Evolutionary conservation across 2,113 vertebrate genomes (phyloP), one percentile per base, ranked within the genome.

Genomic region (Malurus melanocephalus): DNA sequence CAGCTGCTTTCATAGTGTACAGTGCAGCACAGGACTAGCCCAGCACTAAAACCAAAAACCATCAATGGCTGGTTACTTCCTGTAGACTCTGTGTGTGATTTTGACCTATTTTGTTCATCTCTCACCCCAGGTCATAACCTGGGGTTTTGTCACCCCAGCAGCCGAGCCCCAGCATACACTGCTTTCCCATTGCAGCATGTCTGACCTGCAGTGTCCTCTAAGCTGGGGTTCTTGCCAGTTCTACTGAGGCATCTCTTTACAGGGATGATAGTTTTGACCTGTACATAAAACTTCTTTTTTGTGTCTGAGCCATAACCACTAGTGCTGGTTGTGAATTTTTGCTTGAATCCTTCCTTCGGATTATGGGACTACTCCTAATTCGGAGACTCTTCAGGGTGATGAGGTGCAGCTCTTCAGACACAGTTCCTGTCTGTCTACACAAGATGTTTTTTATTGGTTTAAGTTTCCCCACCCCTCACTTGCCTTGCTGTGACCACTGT

Each of bases 1-100:
- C 85, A 95, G 87, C 84, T 94, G 88, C 71, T 82, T 82, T 94
- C 18, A 16, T 45, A 52, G 62, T 45, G 15, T 88, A 56, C 76
- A 79, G 73, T 32, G 28, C 66, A 95, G 42, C 16, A 7, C 80
- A 60, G 43, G 28, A 53, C 76, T 82, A 67, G 55, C 68, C 90
- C 65, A 82, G 71, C 81, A 89, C 46, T 69, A 68, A 55, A 33
- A 28, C 7, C 7, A 46, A 86, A 71, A 38, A 56, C 38, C 38
- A 56, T 10, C 7, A 46, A 6, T 64, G n/a, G 38, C 53, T 57
- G 27, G 33, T 93, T 49, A 19, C 57, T 92, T 94, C 38, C 24
- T 67, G 26, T 48, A 71, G 42, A 30, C 20, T 64, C 55, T 24
- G 3, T 32, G 42, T 11, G 1, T 83, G 35, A 27, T 68, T 81